Evolutionary conservation across 2,888 invertebrate genomes (phyloP).

Genomic region (Altica lythri): DNA sequence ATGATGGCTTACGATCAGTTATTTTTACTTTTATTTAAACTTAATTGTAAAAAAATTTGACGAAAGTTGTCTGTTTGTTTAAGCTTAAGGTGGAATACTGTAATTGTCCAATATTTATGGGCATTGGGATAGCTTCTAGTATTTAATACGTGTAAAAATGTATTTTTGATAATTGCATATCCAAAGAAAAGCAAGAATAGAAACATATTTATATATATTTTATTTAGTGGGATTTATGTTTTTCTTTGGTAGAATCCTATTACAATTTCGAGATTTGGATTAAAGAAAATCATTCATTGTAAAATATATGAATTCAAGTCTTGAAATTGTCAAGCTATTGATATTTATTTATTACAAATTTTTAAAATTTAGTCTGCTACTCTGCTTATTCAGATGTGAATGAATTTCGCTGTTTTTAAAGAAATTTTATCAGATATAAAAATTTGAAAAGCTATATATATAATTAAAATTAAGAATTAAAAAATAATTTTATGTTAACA

Average conservation of each 20-base stretch:
- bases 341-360: not conserved
- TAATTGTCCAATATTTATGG: conserved; percentile 7
- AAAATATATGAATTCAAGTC: conserved; percentile 4
- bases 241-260: conserved; percentile 10
- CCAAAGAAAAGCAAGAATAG: conserved; percentile 10
- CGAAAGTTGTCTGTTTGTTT: conserved; percentile 1
- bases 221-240: not conserved
- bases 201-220: not conserved
- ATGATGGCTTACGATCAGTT: conserved; percentile 6
- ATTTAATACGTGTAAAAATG: conserved; percentile 10
- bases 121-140: conserved; percentile 8
- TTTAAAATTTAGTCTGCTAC: not conserved
- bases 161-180: conserved; percentile 30
- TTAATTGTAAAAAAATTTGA: no score
- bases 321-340: conserved; percentile 9
- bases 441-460: not conserved
- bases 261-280: conserved; percentile 13
- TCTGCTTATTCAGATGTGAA: conserved; percentile 18
- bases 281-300: not conserved
- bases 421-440: not conserved
- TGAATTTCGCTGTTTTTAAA: conserved; percentile 22
- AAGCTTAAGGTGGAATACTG: conserved; percentile 18
- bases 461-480: not conserved
- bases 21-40: no score
- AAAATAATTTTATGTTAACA: not conserved